Evolutionary conservation across 2,113 vertebrate genomes (phyloP).

Genomic region (Centrocercus urophasianus): DNA sequence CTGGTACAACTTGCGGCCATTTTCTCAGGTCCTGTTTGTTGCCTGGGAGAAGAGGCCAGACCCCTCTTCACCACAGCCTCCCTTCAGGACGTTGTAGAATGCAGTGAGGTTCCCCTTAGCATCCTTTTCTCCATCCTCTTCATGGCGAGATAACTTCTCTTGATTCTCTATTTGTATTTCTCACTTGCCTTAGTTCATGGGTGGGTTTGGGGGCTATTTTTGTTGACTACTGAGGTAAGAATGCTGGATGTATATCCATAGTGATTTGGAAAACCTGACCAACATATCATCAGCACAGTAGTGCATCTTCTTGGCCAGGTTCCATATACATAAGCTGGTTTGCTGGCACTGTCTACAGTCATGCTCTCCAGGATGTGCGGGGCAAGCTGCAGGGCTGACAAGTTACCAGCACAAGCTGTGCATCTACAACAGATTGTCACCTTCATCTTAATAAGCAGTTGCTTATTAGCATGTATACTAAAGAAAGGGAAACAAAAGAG

Average conservation of each 20-base stretch:
- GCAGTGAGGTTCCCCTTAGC: no score
- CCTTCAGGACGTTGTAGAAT: no score
- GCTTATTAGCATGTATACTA: neutral
- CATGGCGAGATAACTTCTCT: neutral
- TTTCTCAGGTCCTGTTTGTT: no score
- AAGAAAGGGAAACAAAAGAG: constrained; percentile 5
- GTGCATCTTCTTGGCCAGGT: neutral
- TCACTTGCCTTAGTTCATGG: neutral
- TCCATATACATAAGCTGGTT: rapidly evolving
- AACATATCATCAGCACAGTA: rapidly evolving
- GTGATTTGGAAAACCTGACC: neutral
- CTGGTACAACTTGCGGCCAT: no score
- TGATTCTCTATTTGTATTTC: neutral
- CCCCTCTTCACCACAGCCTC: no score
- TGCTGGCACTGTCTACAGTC: neutral
- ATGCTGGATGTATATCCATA: neutral
- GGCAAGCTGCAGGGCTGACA: neutral
- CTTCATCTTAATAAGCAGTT: neutral
- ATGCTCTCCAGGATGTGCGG: neutral
- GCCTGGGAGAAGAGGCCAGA: no score
- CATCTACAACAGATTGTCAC: neutral
- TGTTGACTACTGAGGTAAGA: neutral
- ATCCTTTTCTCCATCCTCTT: no score
- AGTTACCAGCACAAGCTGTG: neutral
- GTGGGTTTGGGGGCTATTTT: neutral